Evolutionary conservation across 2,797 vertebrate species (phyloP).

Genomic region (Sebastes hubbsi): DNA sequence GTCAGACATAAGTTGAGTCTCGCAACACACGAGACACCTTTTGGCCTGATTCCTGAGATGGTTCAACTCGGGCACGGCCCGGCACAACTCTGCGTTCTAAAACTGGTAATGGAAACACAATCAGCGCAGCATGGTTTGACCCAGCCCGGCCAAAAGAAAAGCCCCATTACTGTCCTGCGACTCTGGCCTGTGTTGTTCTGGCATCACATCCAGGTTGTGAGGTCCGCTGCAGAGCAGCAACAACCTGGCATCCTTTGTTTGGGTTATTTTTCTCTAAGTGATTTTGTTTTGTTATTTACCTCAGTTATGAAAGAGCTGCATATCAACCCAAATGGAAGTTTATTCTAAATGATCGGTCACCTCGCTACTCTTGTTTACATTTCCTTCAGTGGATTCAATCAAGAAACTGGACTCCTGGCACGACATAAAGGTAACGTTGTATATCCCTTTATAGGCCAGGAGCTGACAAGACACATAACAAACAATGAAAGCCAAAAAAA

Average conservation of each 20-base stretch:
- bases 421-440: background rate
- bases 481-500: background rate
- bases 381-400: conserved; percentile 10
- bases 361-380: background rate
- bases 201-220: background rate
- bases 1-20: too few relatives aligned
- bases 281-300: background rate
- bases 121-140: too few relatives aligned
- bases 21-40: too few relatives aligned
- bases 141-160: too few relatives aligned
- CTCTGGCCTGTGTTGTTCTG: background rate
- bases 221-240: background rate
- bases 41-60: too few relatives aligned
- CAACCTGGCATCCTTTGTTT: background rate
- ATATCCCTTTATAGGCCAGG: background rate
- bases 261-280: background rate
- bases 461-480: conserved; percentile 17
- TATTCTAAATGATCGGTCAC: background rate
- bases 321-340: background rate
- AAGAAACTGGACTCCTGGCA: background rate
- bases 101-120: too few relatives aligned
- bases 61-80: too few relatives aligned
- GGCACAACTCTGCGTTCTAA: too few relatives aligned
- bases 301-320: background rate
- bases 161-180: background rate